Evolutionary conservation across 1,140 invertebrate genomes (phyloP), one percentile per base, ranked within the genome.

Genomic region (Aphidius gifuensis): DNA sequence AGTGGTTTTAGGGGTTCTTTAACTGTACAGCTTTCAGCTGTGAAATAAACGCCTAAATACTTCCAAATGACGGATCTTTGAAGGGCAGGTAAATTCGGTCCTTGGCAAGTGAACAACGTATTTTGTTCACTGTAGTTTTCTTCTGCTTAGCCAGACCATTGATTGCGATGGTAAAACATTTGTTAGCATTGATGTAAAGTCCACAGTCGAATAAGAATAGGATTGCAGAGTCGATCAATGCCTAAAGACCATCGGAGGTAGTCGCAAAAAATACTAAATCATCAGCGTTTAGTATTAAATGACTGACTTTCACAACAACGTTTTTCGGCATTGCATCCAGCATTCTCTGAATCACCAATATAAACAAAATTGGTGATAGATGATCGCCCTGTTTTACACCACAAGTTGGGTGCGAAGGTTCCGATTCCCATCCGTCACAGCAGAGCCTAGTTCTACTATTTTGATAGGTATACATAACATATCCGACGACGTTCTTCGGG

Each of bases 91-190:
- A 67, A 9, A 5, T 11, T 2, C 1, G 9, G 32, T 0, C 48
- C 62, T 0, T 4, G 1, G 50, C 62, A 62, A 9, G 5, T 49
- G n/a, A 68, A 68, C 4, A 32, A 5, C 6, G 21, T 9, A 42
- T 32, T 58, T 9, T 16, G 9, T 65, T 61, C 0, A 69, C 64
- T 9, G 54, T 51, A 4, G 51, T 46, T 32, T 66, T 69, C 40
- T 66, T 66, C 5, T 47, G 5, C 23, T 66, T 68, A 4, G 69
- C 67, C 6, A 70, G 63, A 0, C 62, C 66, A 7, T 69, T 65
- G 23, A 76, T 0, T n/a, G n/a, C n/a, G n/a, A 81, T 46, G 0
- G 75, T 64, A 6, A 73, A 62, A 55, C 71, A 77, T 50, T 82
- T 82, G 0, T 43, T 53, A 0, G 66, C 42, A 42, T 80, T 79